Percentiles rank a stretch among this genome's conserved stretches.
phyloP scores from a whole-genome alignment of 2,888 invertebrate genomes.

The Nephrotoma flavescens region DNA sequence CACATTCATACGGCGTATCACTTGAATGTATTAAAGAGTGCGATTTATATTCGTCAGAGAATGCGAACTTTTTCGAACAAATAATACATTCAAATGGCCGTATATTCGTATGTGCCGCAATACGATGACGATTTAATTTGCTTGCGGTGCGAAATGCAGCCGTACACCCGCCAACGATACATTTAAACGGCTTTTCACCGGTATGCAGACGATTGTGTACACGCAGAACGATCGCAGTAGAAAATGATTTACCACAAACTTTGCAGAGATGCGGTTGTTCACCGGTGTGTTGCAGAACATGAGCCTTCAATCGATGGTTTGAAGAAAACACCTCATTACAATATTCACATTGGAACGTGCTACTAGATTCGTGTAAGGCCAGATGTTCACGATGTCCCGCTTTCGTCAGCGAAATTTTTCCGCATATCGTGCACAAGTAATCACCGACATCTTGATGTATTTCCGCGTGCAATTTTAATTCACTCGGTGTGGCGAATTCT shows the following conservation, averaged over 20 bases:
- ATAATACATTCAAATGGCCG: neutral
- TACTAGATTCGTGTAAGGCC: neutral
- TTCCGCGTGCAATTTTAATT: neutral
- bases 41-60: neutral
- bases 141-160: neutral
- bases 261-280: neutral
- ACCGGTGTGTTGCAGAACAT: neutral
- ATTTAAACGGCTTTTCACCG: neutral
- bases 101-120: neutral
- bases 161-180: neutral
- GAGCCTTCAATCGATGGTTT: neutral
- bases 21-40: neutral
- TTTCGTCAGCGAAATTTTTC: neutral
- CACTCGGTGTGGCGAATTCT: neutral
- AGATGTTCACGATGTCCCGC: neutral
- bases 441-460: neutral
- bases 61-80: neutral
- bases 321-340: neutral
- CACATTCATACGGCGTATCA: neutral
- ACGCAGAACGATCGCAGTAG: neutral
- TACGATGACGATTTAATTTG: neutral
- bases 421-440: neutral
- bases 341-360: neutral
- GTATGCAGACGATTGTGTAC: neutral
- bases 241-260: neutral